Evolutionary conservation across 2,113 vertebrate species (phyloP).

Genomic region (Epinephelus fuscoguttatus): DNA sequence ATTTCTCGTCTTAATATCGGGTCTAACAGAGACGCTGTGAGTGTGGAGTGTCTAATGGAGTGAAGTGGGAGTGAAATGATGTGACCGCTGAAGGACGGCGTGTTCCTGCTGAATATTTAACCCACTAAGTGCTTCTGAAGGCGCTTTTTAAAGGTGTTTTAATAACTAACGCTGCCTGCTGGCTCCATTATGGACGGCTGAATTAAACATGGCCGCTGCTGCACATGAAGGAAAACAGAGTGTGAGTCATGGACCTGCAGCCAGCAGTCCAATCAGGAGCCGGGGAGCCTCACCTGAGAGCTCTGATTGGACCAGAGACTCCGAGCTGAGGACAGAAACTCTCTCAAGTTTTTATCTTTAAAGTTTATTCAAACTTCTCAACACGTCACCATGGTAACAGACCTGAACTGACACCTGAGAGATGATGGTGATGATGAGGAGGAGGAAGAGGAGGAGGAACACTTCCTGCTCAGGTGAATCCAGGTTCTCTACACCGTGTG

Average conservation of each 20-base stretch:
- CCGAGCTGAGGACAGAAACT: not conserved
- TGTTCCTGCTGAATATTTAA: conserved; percentile 67
- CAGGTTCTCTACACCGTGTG: no score
- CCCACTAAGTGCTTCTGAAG: conserved; percentile 44
- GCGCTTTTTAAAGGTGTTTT: conserved; percentile 31
- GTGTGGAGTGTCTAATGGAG: conserved; percentile 39
- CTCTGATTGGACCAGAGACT: conserved; percentile 41
- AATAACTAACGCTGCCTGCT: conserved; percentile 59
- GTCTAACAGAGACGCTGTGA: not conserved
- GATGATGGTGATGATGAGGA: no score
- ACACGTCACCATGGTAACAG: not conserved
- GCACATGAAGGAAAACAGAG: not conserved
- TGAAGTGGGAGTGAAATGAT: not conserved
- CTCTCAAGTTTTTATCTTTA: no score
- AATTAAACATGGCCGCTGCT: conserved; percentile 57
- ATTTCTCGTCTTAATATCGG: conserved; percentile 46
- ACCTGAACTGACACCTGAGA: no score
- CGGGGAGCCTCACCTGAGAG: not conserved
- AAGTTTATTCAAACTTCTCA: not conserved
- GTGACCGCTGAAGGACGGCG: conserved; percentile 26
- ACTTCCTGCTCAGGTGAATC: no score
- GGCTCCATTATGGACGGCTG: conserved; percentile 24
- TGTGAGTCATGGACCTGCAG: not conserved
- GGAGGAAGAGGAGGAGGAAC: no score
- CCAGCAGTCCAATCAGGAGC: conserved; percentile 12